Evolutionary conservation across 2,888 invertebrate species (phyloP), one percentile per base, ranked within the genome.

Genomic region (Netelia melanura): DNA sequence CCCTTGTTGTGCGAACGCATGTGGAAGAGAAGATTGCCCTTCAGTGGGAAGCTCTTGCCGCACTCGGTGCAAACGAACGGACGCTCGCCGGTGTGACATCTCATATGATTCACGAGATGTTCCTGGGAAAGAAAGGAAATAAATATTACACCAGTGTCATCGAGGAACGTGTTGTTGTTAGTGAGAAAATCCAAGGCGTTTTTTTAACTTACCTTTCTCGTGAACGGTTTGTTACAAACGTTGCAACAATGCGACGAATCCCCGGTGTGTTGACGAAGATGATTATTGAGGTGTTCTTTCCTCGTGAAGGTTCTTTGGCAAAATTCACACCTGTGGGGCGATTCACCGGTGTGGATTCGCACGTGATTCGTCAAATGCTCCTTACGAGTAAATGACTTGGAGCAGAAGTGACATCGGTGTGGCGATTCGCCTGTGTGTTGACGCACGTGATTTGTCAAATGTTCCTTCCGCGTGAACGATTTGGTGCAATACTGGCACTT

Each of bases 371-470:
- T 97, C 88, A 98, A 95, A 94, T 98, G 97, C 93, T 98, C 98
- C 94, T 97, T 97, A 89, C 97, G 95, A 1, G 97, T 97, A 94
- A 97, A 97, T 56, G 97, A 97, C 93, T 97, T 97, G 89, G 97
- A 96, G 95, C 97, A 98, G 94, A 96, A 97, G 90, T 97, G 96
- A 93, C 98, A 98, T 87, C 97, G 96, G 92, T 97, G 97, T 83
- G 97, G 97, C 89, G 97, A 97, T 94, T 98, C 98, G 90, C 97
- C 97, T 64, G 97, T 97, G 94, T 98, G 98, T 93, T 97, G 97
- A 76, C 97, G 95, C 93, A 97, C 97, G 94, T 98, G 97, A 94
- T 97, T 97, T 89, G 97, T 97, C 87, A 97, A 95, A 93, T 97
- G 97, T 94, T 97, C 97, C 94, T 97, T 97, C 90, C 97, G 95